A percentile compares a stretch with the other conserved stretches of the same genome.
These are phyloP conservation scores for Salvator merianae DNA, from an alignment of 2,113 vertebrate genomes.

Conservation along the genomic window DNA sequence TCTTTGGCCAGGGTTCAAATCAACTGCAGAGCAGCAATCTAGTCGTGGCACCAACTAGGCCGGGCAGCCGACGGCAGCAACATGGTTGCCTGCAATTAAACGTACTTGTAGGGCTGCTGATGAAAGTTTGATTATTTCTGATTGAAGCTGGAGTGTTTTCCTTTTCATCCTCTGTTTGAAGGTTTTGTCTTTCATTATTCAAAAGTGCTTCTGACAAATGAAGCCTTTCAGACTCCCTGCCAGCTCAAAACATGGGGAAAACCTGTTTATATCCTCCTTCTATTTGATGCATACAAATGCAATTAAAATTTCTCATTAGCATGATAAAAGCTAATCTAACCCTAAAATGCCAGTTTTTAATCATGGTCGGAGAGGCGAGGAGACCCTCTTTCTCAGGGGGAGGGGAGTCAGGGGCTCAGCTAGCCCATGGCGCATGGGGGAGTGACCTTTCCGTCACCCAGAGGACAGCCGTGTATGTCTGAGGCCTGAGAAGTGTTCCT, in stretches of 20 bases:
- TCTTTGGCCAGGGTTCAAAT: too few species aligned
- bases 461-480: too few species aligned
- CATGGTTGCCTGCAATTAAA: too few species aligned
- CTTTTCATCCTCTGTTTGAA: background rate
- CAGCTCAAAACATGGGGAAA: background rate
- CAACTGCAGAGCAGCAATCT: too few species aligned
- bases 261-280: conserved; percentile 23
- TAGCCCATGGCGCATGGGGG: too few species aligned
- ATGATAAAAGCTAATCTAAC: conserved; percentile 38
- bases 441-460: too few species aligned
- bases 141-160: background rate
- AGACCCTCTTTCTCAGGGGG: background rate
- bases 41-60: too few species aligned
- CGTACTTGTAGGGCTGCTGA: background rate
- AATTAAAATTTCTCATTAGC: conserved; percentile 44
- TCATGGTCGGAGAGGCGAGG: background rate
- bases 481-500: too few species aligned
- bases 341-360: conserved; percentile 45
- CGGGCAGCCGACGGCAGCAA: too few species aligned
- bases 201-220: rapidly evolving
- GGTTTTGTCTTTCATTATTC: background rate
- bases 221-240: rapidly evolving
- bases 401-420: rapidly evolving
- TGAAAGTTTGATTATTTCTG: background rate
- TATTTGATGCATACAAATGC: background rate